Conservation (phyloP, 2,113 vertebrate species). For the Rhinogobius similis region DNA sequence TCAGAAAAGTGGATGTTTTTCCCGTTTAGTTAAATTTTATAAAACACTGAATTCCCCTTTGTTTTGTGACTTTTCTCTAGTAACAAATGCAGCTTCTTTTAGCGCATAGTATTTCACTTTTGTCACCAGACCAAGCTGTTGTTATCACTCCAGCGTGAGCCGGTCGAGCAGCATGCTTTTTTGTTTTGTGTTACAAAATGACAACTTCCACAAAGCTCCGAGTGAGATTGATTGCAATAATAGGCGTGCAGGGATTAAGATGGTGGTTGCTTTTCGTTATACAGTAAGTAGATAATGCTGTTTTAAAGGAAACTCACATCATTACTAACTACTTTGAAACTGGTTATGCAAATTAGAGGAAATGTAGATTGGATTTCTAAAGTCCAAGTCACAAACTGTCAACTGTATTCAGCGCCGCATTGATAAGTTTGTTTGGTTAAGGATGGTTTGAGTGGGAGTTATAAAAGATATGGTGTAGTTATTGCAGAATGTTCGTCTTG, state of each 20-base stretch:
- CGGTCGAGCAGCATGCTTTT: conserved; percentile 50
- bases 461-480: neutral
- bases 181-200: conserved; percentile 31
- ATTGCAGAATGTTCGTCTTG: neutral
- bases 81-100: neutral
- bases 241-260: neutral
- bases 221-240: conserved; percentile 2
- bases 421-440: neutral
- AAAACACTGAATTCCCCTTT: neutral
- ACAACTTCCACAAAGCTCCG: neutral
- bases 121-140: neutral
- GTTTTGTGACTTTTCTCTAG: neutral
- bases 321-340: neutral
- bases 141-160: conserved; percentile 33
- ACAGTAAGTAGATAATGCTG: neutral
- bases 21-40: too few species aligned
- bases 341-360: neutral
- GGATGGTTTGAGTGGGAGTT: neutral
- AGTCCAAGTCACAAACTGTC: neutral
- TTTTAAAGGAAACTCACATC: neutral
- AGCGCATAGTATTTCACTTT: neutral
- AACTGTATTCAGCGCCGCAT: neutral
- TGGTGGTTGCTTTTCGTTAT: neutral
- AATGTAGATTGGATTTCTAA: neutral
- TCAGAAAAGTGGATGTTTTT: too few species aligned